Percentiles rank a stretch among this genome's conserved stretches.
phyloP scores from a whole-genome alignment of 2,113 vertebrate species.

The Ailurus styani region DNA sequence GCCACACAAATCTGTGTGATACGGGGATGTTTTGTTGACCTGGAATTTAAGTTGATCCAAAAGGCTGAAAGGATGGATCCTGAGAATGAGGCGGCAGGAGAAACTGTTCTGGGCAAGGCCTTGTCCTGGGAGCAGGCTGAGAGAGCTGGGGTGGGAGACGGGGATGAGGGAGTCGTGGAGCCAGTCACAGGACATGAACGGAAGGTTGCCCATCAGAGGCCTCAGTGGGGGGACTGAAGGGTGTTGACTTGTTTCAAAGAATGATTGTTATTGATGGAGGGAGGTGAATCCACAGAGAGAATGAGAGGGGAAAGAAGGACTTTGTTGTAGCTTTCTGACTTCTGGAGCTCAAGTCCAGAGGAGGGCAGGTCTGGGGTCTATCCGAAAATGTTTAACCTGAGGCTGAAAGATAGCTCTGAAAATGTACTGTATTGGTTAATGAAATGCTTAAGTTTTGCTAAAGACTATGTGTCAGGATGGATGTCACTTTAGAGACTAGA shows the following conservation, averaged over 20 bases:
- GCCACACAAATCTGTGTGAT: background rate
- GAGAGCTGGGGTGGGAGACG: background rate
- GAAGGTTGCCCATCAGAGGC: background rate
- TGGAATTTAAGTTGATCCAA: background rate
- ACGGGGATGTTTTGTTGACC: background rate
- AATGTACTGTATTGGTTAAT: background rate
- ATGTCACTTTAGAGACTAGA: background rate
- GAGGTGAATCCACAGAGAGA: background rate
- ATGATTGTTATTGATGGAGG: background rate
- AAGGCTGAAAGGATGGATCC: background rate
- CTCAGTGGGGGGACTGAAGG: rapidly evolving
- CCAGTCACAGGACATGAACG: background rate
- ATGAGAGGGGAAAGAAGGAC: background rate
- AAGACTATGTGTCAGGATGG: background rate
- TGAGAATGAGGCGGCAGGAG: background rate
- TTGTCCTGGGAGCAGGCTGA: background rate
- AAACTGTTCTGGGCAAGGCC: background rate
- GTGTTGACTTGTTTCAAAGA: background rate
- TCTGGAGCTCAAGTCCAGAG: background rate
- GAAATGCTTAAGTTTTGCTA: background rate
- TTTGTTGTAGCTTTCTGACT: background rate
- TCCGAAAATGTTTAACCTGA: background rate
- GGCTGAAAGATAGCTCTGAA: background rate
- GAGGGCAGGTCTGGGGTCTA: background rate
- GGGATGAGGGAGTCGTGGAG: background rate